These are phyloP conservation scores for Meteorus colon DNA, from an alignment of 2,888 invertebrate genomes.

Conservation along the genomic window DNA sequence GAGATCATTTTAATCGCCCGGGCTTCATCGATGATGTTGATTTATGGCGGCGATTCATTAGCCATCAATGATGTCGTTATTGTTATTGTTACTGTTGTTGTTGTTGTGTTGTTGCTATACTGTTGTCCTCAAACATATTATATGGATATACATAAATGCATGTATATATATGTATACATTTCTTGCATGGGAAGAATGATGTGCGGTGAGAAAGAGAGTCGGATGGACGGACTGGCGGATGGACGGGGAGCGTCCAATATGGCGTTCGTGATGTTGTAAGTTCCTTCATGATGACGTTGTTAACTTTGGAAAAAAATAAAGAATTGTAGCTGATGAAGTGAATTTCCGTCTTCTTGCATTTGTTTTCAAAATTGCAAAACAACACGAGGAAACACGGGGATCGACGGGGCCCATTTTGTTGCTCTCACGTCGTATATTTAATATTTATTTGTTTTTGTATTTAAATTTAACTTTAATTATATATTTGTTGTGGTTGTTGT, in stretches of 20 bases:
- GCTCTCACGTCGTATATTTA: not conserved
- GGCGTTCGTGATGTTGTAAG: conserved; percentile 23
- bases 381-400: conserved; percentile 46
- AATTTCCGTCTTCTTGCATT: not conserved
- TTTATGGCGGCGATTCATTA: conserved; percentile 14
- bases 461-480: conserved; percentile 15
- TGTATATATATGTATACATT: not conserved
- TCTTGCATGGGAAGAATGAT: not conserved
- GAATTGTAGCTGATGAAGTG: not conserved
- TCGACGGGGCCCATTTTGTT: conserved; percentile 21
- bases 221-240: conserved; percentile 42
- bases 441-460: conserved; percentile 4
- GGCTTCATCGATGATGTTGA: conserved; percentile 20
- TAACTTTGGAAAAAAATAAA: conserved; percentile 2
- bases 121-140: conserved; percentile 21
- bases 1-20: conserved; percentile 45
- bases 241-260: conserved; percentile 39
- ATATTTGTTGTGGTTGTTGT: not conserved
- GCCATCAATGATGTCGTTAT: not conserved
- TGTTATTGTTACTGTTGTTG: conserved; percentile 14
- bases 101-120: conserved; percentile 20
- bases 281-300: not conserved
- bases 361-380: conserved; percentile 31
- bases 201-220: conserved; percentile 30
- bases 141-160: not conserved